These are phyloP conservation scores for Meandrina meandrites DNA, from an alignment of 92 coral and sea anemone species.

Conservation along the genomic window DNA sequence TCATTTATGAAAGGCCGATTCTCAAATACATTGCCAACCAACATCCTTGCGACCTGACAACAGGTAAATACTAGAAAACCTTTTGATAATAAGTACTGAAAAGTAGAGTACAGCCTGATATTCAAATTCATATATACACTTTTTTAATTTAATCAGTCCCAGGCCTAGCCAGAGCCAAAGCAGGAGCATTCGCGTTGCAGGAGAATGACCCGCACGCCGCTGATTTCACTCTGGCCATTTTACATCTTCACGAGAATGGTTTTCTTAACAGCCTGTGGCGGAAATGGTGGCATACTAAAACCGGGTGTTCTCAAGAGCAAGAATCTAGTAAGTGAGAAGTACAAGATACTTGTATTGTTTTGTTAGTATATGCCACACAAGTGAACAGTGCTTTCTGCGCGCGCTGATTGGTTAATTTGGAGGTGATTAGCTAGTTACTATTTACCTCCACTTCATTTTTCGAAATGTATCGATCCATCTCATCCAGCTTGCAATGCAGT, in stretches of 20 bases:
- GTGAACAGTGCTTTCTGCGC: no score
- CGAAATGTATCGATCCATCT: no score
- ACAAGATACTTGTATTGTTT: no score
- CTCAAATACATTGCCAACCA: slow-evolving; percentile 56
- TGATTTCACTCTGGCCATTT: slow-evolving; percentile 58
- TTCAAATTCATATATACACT: neutral
- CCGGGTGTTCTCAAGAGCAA: neutral
- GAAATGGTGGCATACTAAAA: slow-evolving; percentile 64
- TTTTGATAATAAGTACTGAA: no score
- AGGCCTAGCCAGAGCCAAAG: slow-evolving; percentile 62
- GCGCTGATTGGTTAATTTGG: no score
- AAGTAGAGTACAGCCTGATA: no score
- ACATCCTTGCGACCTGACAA: slow-evolving; percentile 60
- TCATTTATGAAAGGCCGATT: slow-evolving; percentile 61
- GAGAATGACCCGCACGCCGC: slow-evolving; percentile 51
- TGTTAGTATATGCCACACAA: no score
- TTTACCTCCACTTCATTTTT: no score
- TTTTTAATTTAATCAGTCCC: slow-evolving; percentile 29
- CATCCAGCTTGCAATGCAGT: no score
- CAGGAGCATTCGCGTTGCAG: slow-evolving; percentile 67
- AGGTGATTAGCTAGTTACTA: no score
- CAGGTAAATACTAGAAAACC: slow-evolving; percentile 34
- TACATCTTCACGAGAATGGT: slow-evolving; percentile 73
- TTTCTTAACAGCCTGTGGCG: slow-evolving; percentile 59
- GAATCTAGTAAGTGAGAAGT: neutral